Evolutionary conservation across 1,140 invertebrate genomes (phyloP), one percentile per base, ranked within the genome.

Genomic region (Drosophila hydei): DNA sequence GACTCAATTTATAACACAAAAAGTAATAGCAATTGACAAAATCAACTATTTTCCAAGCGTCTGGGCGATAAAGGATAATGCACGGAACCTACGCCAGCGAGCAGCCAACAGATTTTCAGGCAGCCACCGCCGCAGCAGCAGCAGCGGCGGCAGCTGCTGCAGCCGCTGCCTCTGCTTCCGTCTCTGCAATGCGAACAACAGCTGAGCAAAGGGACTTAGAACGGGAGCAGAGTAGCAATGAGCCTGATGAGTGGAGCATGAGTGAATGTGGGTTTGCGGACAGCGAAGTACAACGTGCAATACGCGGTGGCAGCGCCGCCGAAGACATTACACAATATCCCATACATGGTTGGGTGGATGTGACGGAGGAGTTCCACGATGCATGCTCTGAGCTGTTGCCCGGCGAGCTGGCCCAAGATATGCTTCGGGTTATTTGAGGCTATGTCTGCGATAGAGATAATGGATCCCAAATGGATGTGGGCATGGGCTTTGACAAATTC

Each of bases 401-500:
- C 40, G 97, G 97, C 14, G 97, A 99, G 92, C 92, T 99, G 9
- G 92, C 98, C 11, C 97, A 98, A 89, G 97, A 98, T 94, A 95
- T 96, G 54, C 91, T 98, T 99, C 94, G 97, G 97, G 0, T 92
- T 99, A 16, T 99, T 99, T 93, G 98, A 99, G 92, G 98, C 98
- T 0, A 99, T 99, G 98, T 99, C 98, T 8, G 98, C 98, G 0
- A 99, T 99, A 90, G 98, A 99, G 92, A 99, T 99, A 97, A 99
- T 99, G 98, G 98, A 99, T 92, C 98, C 98, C 1, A 99, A 99
- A 99, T 99, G 98, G 98, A 99, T 94, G 98, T 98, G 42, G 98
- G 98, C 19, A 99, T 99, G 98, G 92, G 98, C 75, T 98, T 97
- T 90, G 99, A 99, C 92, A 94, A 96, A 87, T 95, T 95, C 8